phyloP scores from a whole-genome alignment of 2,797 vertebrate species.

The Gymnothorax reevesii region DNA sequence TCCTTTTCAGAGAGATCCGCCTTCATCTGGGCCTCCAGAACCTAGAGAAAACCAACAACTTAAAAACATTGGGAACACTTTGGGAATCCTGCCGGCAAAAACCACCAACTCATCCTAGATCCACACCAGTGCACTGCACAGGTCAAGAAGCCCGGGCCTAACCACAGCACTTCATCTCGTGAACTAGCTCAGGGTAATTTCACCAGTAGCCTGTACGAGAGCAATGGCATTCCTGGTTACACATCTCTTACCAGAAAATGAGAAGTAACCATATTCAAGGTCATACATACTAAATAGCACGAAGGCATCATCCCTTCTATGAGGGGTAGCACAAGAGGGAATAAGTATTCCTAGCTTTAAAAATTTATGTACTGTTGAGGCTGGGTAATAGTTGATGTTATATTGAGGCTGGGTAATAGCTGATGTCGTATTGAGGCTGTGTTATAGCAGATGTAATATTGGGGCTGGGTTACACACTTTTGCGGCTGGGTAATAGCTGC shows the following conservation, averaged over 20 bases:
- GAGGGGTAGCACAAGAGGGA: too few relatives aligned
- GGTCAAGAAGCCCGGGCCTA: neutral
- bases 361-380: neutral
- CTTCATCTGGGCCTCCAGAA: conserved; percentile 95
- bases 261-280: neutral
- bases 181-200: neutral
- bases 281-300: too few relatives aligned
- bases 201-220: neutral
- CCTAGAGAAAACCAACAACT: conserved; percentile 62
- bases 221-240: neutral
- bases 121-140: neutral
- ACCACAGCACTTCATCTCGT: neutral
- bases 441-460: neutral
- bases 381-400: too few relatives aligned
- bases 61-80: neutral
- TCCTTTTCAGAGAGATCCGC: conserved; percentile 92
- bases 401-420: neutral
- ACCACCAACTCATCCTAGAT: neutral
- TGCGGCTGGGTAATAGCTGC: neutral
- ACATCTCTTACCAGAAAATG: neutral
- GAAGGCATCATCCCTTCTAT: neutral
- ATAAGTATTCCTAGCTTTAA: neutral
- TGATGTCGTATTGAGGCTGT: conserved; percentile 77
- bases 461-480: too few relatives aligned
- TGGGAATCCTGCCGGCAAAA: neutral